Evolutionary conservation across 2,797 vertebrate genomes (phyloP).

Genomic region (Eleutherodactylus coqui): DNA sequence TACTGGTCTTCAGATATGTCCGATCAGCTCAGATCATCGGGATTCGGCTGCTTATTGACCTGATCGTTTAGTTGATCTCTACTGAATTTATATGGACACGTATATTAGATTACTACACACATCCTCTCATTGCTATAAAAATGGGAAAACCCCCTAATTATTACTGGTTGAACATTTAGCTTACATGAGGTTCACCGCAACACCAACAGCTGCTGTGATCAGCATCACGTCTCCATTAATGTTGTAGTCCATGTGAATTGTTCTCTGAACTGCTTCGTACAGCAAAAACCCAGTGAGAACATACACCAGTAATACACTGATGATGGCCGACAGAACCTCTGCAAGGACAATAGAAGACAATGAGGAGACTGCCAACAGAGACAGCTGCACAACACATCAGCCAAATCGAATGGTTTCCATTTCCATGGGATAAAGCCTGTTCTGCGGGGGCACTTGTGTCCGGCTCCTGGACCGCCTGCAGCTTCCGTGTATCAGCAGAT

Average conservation of each 20-base stretch:
- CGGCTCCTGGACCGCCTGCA: no score
- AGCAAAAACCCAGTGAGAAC: slow-evolving; percentile 89
- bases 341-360: slow-evolving; percentile 33
- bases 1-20: no score
- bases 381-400: not conserved
- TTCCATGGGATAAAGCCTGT: not conserved
- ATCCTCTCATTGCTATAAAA: not conserved
- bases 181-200: slow-evolving; percentile 96
- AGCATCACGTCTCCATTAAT: slow-evolving; percentile 98
- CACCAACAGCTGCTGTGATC: slow-evolving; percentile 94
- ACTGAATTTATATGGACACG: no score
- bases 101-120: no score
- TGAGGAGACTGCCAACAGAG: not conserved
- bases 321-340: slow-evolving; percentile 94
- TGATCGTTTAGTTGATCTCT: no score
- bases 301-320: slow-evolving; percentile 94
- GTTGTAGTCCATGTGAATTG: slow-evolving; percentile 89
- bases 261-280: slow-evolving; percentile 94
- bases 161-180: slow-evolving; percentile 60
- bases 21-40: no score
- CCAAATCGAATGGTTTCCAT: not conserved
- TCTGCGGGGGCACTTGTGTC: not conserved
- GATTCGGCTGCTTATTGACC: not conserved
- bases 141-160: not conserved
- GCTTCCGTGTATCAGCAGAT: no score